phyloP scores from a whole-genome alignment of 2,113 vertebrate genomes.

The Poeciliopsis turrubarensis region DNA sequence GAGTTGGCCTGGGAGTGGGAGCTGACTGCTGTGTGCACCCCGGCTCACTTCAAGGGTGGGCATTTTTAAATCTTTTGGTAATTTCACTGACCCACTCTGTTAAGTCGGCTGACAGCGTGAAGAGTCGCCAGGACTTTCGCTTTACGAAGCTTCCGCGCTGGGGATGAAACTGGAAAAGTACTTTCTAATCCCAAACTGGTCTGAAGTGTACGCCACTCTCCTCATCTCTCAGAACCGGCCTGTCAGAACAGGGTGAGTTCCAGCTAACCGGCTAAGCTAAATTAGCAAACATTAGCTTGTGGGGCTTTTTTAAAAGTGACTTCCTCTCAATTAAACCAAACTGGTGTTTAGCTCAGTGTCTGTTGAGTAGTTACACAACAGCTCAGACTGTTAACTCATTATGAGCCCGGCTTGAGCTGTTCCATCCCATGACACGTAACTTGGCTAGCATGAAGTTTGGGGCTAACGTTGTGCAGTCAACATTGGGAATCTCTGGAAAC shows the following conservation, averaged over 20 bases:
- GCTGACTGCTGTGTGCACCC: constrained; percentile 68
- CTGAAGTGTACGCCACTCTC: constrained; percentile 61
- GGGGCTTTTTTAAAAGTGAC: background rate
- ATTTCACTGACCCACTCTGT: constrained; percentile 16
- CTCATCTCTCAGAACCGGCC: constrained; percentile 70
- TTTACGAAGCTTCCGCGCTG: background rate
- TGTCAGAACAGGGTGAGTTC: constrained; percentile 79
- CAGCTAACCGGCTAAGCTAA: constrained; percentile 73
- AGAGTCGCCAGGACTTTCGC: constrained; percentile 7
- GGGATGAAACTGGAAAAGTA: constrained; percentile 31
- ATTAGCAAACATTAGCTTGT: constrained; percentile 60
- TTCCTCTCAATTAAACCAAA: background rate
- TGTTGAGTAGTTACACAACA: background rate
- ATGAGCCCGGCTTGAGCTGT: background rate
- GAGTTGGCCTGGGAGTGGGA: constrained; percentile 75
- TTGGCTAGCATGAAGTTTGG: constrained; percentile 63
- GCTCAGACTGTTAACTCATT: background rate
- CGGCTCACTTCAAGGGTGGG: constrained; percentile 76
- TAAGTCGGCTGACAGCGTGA: constrained; percentile 58
- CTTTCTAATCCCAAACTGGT: constrained; percentile 47
- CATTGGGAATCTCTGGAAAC: constrained; percentile 1
- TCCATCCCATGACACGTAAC: constrained; percentile 64
- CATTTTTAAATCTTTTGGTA: constrained; percentile 61
- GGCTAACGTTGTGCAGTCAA: constrained; percentile 47
- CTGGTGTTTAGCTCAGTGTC: background rate